Conservation (phyloP, 2,113 vertebrate genomes). For the Pantherophis guttatus region DNA sequence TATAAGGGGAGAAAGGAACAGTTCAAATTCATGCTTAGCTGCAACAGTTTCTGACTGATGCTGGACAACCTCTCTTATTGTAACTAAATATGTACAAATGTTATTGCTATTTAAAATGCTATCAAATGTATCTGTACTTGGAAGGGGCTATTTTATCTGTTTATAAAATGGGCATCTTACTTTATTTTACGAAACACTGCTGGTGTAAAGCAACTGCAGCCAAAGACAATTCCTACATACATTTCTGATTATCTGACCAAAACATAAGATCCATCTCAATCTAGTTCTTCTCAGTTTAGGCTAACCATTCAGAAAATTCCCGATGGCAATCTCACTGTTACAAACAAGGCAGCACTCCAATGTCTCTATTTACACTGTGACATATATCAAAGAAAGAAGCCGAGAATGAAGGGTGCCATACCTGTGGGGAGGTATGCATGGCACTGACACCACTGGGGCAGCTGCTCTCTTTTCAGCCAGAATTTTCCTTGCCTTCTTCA, state of each 20-base stretch:
- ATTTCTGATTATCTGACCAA: neutral
- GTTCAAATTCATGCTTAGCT: neutral
- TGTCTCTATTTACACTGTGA: too few relatives aligned
- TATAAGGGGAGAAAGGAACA: neutral
- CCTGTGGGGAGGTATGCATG: slow-evolving; percentile 97
- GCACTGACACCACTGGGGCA: slow-evolving; percentile 93
- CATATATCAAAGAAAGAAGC: too few relatives aligned
- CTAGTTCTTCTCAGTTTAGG: neutral
- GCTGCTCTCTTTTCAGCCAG: slow-evolving; percentile 94
- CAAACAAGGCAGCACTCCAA: neutral
- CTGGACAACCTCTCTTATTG: neutral
- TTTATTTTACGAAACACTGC: neutral
- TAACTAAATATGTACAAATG: neutral
- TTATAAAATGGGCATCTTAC: neutral
- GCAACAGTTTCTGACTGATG: neutral
- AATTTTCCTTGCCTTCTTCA: slow-evolving; percentile 97
- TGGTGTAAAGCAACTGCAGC: neutral
- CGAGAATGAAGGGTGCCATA: slow-evolving; percentile 32
- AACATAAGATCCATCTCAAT: neutral
- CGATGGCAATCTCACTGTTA: neutral
- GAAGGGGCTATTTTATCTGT: neutral
- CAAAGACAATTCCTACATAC: neutral
- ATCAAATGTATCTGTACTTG: neutral
- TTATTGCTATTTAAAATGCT: neutral
- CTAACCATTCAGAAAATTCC: neutral